Percentiles rank a stretch among this genome's conserved stretches.
These are phyloP conservation scores for Iguana delicatissima DNA, from an alignment of 2,797 vertebrate species.

Conservation along the genomic window DNA sequence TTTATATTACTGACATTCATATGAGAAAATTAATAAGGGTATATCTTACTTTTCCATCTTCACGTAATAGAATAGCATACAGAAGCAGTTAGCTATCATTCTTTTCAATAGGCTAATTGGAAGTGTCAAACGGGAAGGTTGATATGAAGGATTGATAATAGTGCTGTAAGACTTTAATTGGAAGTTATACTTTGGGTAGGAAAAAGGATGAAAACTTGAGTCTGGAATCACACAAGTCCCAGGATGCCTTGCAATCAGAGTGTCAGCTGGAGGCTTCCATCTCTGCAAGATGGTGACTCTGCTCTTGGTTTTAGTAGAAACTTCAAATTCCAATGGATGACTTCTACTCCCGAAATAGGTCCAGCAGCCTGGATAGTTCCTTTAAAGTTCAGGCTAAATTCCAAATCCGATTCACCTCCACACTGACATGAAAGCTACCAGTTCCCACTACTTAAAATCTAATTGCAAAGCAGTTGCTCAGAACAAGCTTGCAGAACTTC, in stretches of 20 bases:
- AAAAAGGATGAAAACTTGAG: background rate
- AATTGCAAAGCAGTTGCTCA: background rate
- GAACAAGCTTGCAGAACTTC: background rate
- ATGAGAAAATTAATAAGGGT: conserved; percentile 29
- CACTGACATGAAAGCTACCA: too few relatives aligned
- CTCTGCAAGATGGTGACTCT: too few relatives aligned
- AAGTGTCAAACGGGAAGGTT: conserved; percentile 28
- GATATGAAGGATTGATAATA: conserved; percentile 25
- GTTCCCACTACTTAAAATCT: background rate
- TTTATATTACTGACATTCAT: conserved; percentile 10
- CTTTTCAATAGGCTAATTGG: conserved; percentile 38
- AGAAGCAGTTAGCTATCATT: conserved; percentile 9
- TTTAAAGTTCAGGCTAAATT: too few relatives aligned
- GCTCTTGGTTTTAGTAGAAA: too few relatives aligned
- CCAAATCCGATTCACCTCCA: too few relatives aligned
- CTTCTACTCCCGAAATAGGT: too few relatives aligned
- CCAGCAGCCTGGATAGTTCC: too few relatives aligned
- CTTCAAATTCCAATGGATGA: too few relatives aligned
- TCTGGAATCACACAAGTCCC: background rate
- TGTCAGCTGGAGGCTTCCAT: too few relatives aligned
- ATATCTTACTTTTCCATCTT: conserved; percentile 19
- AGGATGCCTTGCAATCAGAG: background rate
- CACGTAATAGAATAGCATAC: background rate
- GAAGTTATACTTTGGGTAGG: background rate
- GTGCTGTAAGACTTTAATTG: background rate